These are phyloP conservation scores for Ooceraea biroi DNA, from an alignment of 1,140 invertebrate species.

Conservation along the genomic window DNA sequence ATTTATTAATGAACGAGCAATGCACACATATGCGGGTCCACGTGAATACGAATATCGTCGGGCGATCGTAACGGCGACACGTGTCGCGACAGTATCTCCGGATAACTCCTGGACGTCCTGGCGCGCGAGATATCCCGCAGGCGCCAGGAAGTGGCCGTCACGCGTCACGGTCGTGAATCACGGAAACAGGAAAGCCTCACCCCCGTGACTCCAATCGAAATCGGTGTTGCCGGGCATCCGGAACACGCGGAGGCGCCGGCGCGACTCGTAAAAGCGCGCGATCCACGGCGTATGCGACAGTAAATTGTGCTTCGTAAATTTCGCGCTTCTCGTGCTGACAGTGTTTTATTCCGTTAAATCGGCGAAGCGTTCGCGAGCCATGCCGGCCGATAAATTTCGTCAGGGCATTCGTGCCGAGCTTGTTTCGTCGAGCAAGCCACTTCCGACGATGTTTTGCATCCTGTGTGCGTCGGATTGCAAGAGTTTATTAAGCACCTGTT, in stretches of 20 bases:
- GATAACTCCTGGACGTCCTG: slow-evolving; percentile 62
- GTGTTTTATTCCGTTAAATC: slow-evolving; percentile 29
- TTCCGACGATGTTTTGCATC: too few species aligned
- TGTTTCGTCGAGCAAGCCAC: neutral
- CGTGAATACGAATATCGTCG: slow-evolving; percentile 66
- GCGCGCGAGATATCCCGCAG: slow-evolving; percentile 49
- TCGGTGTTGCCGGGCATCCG: slow-evolving; percentile 66
- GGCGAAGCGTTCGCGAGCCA: neutral
- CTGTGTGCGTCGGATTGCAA: too few species aligned
- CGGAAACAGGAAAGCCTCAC: slow-evolving; percentile 74
- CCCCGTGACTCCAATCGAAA: slow-evolving; percentile 76
- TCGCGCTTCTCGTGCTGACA: neutral
- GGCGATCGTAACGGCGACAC: slow-evolving; percentile 54
- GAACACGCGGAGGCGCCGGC: slow-evolving; percentile 65
- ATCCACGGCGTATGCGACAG: neutral
- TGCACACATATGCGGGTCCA: neutral
- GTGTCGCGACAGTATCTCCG: slow-evolving; percentile 65
- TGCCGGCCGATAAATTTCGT: neutral
- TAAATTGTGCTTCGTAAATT: slow-evolving; percentile 37
- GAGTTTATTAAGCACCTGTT: too few species aligned
- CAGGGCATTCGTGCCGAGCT: neutral
- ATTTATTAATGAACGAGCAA: slow-evolving; percentile 73
- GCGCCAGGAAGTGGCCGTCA: slow-evolving; percentile 75
- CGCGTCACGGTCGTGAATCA: slow-evolving; percentile 70
- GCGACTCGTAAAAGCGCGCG: slow-evolving; percentile 18